A percentile compares a stretch with the other conserved stretches of the same genome.
These are phyloP conservation scores for Chelon labrosus DNA, from an alignment of 2,797 vertebrate genomes.

Conservation along the genomic window DNA sequence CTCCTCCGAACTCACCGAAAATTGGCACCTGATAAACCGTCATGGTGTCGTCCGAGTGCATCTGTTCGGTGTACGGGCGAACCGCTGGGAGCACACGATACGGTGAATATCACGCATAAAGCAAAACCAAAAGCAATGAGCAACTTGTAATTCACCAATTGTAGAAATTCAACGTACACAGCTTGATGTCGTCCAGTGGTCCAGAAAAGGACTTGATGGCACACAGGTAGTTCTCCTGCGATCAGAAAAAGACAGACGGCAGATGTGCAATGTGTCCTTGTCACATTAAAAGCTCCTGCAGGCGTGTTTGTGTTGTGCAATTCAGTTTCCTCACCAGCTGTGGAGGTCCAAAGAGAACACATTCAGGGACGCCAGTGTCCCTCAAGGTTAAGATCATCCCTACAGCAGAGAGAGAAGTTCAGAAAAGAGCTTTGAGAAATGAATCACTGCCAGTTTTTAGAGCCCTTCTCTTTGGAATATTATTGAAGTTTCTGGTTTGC, in stretches of 20 bases:
- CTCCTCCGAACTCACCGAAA: conserved; percentile 84
- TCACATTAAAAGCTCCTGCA: neutral
- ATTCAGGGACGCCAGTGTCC: conserved; percentile 91
- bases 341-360: conserved; percentile 92
- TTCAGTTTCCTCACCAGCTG: conserved; percentile 88
- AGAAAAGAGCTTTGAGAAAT: too few species aligned
- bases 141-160: neutral
- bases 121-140: rapidly evolving
- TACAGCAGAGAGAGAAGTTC: conserved; percentile 61
- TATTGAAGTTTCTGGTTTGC: neutral
- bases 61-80: conserved; percentile 85
- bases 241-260: neutral
- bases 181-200: conserved; percentile 89
- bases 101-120: neutral
- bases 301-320: neutral
- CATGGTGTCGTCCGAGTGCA: conserved; percentile 92
- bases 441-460: neutral
- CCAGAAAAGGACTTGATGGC: conserved; percentile 93
- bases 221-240: conserved; percentile 88
- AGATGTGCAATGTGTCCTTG: neutral
- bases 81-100: conserved; percentile 80
- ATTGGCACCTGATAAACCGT: conserved; percentile 90
- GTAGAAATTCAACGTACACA: conserved; percentile 82
- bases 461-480: neutral
- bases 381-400: conserved; percentile 95